Evolutionary conservation across 2,113 vertebrate species (phyloP).

Genomic region (Oryzias curvinotus): DNA sequence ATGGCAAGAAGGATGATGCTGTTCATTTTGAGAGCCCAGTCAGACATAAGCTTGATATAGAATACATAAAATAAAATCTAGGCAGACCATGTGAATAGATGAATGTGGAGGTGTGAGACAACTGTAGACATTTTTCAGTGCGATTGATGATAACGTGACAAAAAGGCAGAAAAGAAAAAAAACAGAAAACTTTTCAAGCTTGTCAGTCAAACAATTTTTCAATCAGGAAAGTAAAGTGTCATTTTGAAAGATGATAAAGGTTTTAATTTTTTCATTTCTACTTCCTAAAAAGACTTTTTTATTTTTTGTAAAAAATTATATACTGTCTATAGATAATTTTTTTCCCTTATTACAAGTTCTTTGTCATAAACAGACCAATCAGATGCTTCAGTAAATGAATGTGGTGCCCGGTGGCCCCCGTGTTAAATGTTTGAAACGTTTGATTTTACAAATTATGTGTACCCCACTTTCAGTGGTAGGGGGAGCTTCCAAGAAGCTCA

Average conservation of each 20-base stretch:
- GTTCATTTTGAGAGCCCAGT: conserved; percentile 34
- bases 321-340: too few species aligned
- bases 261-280: background rate
- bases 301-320: too few species aligned
- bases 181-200: conserved; percentile 11
- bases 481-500: too few species aligned
- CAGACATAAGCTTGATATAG: conserved; percentile 59
- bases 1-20: conserved; percentile 51
- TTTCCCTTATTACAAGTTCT: too few species aligned
- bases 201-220: conserved; percentile 38
- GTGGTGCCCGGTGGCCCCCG: too few species aligned
- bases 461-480: too few species aligned
- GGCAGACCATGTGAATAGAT: conserved; percentile 46
- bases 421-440: too few species aligned
- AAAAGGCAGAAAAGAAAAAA: background rate
- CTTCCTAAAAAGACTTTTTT: too few species aligned
- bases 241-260: background rate
- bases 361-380: too few species aligned
- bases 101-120: conserved; percentile 48
- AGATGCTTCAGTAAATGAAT: too few species aligned
- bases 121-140: conserved; percentile 38
- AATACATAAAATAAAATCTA: conserved; percentile 66
- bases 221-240: conserved; percentile 9
- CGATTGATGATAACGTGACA: conserved; percentile 52
- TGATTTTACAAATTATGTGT: too few species aligned